Evolutionary conservation across 2,888 invertebrate genomes (phyloP).

Genomic region (Apantesis nais): DNA sequence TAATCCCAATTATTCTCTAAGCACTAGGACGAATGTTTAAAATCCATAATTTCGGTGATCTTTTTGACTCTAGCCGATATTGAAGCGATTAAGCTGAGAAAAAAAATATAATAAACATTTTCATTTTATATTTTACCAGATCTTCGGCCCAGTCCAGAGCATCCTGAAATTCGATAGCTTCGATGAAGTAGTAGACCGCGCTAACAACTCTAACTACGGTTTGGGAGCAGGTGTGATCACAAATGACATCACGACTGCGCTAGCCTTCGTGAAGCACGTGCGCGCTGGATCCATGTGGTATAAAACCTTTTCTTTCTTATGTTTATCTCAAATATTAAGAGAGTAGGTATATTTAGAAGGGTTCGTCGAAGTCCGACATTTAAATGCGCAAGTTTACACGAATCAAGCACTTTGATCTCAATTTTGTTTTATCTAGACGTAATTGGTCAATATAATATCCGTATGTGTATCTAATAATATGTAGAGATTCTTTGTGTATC

Average conservation of each 20-base stretch:
- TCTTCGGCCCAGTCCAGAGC: slow-evolving; percentile 96
- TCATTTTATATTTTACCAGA: slow-evolving; percentile 77
- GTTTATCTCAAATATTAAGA: background rate
- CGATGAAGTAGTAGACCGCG: slow-evolving; percentile 93
- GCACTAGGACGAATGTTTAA: no score
- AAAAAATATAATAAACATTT: background rate
- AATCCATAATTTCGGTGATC: background rate
- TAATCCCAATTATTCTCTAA: no score
- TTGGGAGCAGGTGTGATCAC: slow-evolving; percentile 95
- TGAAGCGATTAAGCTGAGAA: background rate
- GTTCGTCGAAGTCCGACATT: no score
- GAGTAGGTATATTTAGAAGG: no score
- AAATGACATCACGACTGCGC: slow-evolving; percentile 92
- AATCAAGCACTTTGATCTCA: no score
- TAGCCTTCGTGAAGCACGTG: slow-evolving; percentile 90
- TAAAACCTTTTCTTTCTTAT: slow-evolving; percentile 18
- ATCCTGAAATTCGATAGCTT: slow-evolving; percentile 93
- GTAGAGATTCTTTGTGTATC: background rate
- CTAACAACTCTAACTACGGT: slow-evolving; percentile 94
- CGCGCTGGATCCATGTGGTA: slow-evolving; percentile 94
- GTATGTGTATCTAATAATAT: no score
- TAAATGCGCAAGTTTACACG: no score
- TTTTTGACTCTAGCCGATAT: background rate
- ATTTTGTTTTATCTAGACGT: no score
- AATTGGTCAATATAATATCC: background rate